These are phyloP conservation scores for Temnopleurus reevesii DNA, from an alignment of 53 echinoderm and acorn worm species.

Conservation along the genomic window DNA sequence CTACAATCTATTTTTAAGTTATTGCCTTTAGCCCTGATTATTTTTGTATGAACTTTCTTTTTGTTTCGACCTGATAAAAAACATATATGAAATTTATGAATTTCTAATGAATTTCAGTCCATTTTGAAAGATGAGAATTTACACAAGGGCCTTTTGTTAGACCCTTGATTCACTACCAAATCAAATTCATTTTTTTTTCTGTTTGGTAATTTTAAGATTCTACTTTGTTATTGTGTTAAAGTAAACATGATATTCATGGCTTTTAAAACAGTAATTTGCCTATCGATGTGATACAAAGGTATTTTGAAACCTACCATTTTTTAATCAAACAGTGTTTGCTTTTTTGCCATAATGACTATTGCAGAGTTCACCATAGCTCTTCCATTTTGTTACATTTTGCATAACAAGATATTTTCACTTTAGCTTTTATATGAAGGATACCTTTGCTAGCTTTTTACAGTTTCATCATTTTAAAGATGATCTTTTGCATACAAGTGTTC, in stretches of 20 bases:
- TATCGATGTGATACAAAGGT: constrained; percentile 45
- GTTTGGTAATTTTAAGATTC: neutral
- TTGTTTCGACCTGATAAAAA: neutral
- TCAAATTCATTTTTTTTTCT: constrained; percentile 15
- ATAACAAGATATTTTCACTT: constrained; percentile 59
- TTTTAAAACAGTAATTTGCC: constrained; percentile 52
- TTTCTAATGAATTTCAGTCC: neutral
- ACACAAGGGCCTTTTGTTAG: neutral
- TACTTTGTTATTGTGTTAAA: constrained; percentile 25
- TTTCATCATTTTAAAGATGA: constrained; percentile 61
- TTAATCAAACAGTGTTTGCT: constrained; percentile 35
- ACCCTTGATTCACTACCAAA: neutral
- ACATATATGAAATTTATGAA: neutral
- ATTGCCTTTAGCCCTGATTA: constrained; percentile 41
- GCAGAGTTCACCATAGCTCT: constrained; percentile 65
- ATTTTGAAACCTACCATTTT: constrained; percentile 54
- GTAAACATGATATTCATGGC: constrained; percentile 18
- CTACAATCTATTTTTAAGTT: constrained; percentile 35
- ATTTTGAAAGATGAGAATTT: neutral
- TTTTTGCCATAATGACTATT: constrained; percentile 61
- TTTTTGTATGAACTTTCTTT: constrained; percentile 15
- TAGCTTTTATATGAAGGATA: constrained; percentile 60
- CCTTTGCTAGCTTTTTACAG: constrained; percentile 59
- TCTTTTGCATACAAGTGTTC: constrained; percentile 57
- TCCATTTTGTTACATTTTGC: constrained; percentile 63